Percentiles rank a stretch among this genome's conserved stretches.
phyloP scores from a whole-genome alignment of 2,113 vertebrate species.

The Crotalus horridus region DNA sequence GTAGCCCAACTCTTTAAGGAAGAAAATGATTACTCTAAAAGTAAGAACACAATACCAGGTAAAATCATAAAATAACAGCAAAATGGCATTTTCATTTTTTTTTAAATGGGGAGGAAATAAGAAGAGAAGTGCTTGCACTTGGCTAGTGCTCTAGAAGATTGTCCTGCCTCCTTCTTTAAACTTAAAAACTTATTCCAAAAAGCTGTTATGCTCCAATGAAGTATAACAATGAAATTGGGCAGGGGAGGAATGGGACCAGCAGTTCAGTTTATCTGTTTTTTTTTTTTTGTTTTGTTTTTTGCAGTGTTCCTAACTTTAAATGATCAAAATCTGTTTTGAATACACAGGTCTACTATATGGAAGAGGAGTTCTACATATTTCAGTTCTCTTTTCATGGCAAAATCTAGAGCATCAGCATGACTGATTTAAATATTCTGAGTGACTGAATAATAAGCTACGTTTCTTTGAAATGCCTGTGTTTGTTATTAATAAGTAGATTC shows the following conservation, averaged over 20 bases:
- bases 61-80: neutral
- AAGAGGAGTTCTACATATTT: neutral
- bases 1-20: neutral
- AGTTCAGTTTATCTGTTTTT: slow-evolving; percentile 24
- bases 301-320: neutral
- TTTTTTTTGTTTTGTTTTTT: neutral
- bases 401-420: neutral
- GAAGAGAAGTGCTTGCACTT: neutral
- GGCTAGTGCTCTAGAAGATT: neutral
- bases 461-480: neutral
- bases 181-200: neutral
- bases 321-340: neutral
- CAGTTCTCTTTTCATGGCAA: neutral
- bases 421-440: neutral
- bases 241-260: neutral
- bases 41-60: neutral
- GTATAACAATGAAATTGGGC: neutral
- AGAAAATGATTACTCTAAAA: neutral
- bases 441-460: neutral
- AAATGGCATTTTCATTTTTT: neutral
- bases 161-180: neutral
- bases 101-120: neutral
- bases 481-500: neutral
- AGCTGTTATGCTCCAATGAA: slow-evolving; percentile 17
- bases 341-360: neutral